These are phyloP conservation scores for Enteromius fasciolatus DNA, from an alignment of 2,797 vertebrate species.

Conservation along the genomic window DNA sequence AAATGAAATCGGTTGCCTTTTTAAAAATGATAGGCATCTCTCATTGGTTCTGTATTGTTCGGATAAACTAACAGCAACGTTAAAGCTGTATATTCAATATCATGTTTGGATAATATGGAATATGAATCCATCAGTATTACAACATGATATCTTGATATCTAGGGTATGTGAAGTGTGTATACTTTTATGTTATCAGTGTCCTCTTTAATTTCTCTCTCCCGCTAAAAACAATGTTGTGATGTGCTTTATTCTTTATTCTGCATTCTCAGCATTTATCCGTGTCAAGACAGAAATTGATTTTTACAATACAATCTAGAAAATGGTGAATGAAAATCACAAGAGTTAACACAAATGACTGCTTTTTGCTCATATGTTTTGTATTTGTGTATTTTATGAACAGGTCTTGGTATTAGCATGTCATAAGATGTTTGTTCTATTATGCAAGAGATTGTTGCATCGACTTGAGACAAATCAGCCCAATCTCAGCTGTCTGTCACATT, in stretches of 20 bases:
- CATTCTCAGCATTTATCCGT: slow-evolving; percentile 40
- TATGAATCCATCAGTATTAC: slow-evolving; percentile 47
- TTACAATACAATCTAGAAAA: slow-evolving; percentile 29
- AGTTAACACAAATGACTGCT: slow-evolving; percentile 42
- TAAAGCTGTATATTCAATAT: slow-evolving; percentile 30
- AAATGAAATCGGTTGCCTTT: not conserved
- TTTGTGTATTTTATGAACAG: slow-evolving; percentile 51
- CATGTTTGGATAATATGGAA: slow-evolving; percentile 29
- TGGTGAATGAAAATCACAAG: slow-evolving; percentile 38
- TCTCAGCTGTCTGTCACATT: slow-evolving; percentile 50
- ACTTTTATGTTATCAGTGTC: slow-evolving; percentile 44
- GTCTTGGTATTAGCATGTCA: slow-evolving; percentile 61
- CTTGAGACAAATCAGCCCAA: slow-evolving; percentile 56
- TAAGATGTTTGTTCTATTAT: slow-evolving; percentile 54
- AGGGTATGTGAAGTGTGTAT: slow-evolving; percentile 55
- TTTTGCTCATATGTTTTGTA: slow-evolving; percentile 44
- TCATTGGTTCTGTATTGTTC: slow-evolving; percentile 23
- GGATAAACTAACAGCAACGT: not conserved
- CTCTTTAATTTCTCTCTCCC: slow-evolving; percentile 30
- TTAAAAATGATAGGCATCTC: slow-evolving; percentile 1
- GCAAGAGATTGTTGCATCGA: slow-evolving; percentile 55
- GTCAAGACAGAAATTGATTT: slow-evolving; percentile 38
- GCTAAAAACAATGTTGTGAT: slow-evolving; percentile 38
- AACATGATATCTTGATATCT: slow-evolving; percentile 48
- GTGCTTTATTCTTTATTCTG: slow-evolving; percentile 37